These are phyloP conservation scores for Meriones psammophilus DNA, from an alignment of 2,797 vertebrate genomes.

Conservation along the genomic window DNA sequence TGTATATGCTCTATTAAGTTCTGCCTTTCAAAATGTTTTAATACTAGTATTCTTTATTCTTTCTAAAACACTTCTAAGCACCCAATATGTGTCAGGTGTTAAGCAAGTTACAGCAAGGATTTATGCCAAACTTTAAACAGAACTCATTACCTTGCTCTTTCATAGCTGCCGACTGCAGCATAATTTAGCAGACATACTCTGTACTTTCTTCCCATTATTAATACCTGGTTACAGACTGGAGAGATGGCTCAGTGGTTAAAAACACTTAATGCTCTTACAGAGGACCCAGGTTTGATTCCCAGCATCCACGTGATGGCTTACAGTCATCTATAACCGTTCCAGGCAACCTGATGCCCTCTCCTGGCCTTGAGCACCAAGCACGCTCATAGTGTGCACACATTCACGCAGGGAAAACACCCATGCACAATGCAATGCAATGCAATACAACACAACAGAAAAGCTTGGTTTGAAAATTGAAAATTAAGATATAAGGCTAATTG, in stretches of 20 bases:
- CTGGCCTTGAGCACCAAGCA: not conserved
- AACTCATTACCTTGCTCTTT: conserved; percentile 12
- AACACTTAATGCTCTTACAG: not conserved
- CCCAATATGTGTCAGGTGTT: conserved; percentile 14
- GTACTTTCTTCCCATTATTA: not conserved
- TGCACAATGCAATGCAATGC: not conserved
- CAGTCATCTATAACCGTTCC: not conserved
- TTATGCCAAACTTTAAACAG: conserved; percentile 18
- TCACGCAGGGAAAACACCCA: not conserved
- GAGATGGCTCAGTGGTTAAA: not conserved
- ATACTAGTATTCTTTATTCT: conserved; percentile 19
- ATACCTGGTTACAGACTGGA: not conserved
- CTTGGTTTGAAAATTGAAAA: not conserved
- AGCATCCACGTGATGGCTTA: not conserved
- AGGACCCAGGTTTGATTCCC: not conserved
- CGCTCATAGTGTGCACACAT: not conserved
- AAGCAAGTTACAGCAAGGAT: conserved; percentile 26
- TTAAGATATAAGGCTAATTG: not conserved
- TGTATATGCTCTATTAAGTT: not conserved
- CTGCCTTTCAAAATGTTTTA: conserved; percentile 39
- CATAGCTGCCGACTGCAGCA: conserved; percentile 25
- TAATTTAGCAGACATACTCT: not conserved
- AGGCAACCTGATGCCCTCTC: not conserved
- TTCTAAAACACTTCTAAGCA: conserved; percentile 15
- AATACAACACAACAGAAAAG: not conserved